Evolutionary conservation across 2,888 invertebrate species (phyloP).

Genomic region (Seladonia tumulorum): DNA sequence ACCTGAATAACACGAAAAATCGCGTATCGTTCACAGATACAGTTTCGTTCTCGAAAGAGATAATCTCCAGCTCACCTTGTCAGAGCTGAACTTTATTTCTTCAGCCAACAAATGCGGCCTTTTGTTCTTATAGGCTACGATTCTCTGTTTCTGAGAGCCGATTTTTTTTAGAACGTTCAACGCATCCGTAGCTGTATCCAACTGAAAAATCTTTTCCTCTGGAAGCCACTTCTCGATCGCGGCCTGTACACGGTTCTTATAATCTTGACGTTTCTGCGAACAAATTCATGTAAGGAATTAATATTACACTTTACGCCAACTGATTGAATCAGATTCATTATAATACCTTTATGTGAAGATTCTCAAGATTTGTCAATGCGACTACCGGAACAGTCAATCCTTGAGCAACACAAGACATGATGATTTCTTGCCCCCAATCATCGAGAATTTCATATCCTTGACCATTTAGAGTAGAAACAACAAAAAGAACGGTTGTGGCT

Average conservation of each 20-base stretch:
- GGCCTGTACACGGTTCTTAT: constrained; percentile 88
- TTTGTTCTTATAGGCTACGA: constrained; percentile 90
- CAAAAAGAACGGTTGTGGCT: constrained; percentile 92
- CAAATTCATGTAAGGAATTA: background rate
- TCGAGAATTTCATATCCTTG: constrained; percentile 89
- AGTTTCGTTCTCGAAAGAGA: background rate
- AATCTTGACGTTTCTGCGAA: constrained; percentile 87
- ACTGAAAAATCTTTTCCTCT: constrained; percentile 91
- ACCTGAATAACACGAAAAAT: constrained; percentile 59
- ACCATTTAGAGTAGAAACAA: constrained; percentile 88
- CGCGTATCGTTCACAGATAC: background rate
- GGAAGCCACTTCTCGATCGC: constrained; percentile 90
- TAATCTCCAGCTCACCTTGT: constrained; percentile 79
- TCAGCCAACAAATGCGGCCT: constrained; percentile 95
- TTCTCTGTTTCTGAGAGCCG: constrained; percentile 92
- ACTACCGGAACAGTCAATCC: constrained; percentile 92
- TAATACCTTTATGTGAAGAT: constrained; percentile 88
- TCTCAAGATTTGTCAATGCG: constrained; percentile 90
- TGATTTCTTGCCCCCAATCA: constrained; percentile 91
- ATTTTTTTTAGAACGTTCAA: constrained; percentile 91
- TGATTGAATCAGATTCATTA: background rate
- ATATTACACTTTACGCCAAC: background rate
- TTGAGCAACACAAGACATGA: constrained; percentile 93
- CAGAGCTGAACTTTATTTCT: constrained; percentile 88
- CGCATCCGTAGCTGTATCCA: constrained; percentile 91